Evolutionary conservation across 2,888 invertebrate species (phyloP).

Genomic region (Catocala nupta): DNA sequence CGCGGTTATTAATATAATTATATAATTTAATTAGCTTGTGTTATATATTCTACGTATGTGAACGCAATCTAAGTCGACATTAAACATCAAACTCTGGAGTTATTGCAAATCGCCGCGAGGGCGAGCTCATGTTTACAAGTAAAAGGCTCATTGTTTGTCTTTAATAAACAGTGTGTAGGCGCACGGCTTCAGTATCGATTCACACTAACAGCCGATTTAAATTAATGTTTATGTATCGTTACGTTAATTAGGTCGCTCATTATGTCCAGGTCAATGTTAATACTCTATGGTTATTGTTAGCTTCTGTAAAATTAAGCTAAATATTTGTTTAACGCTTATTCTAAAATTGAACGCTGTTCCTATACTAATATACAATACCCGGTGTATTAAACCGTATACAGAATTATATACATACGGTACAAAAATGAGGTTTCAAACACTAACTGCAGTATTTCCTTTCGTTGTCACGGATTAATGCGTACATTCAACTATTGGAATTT

Average conservation of each 20-base stretch:
- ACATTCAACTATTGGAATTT: too few species aligned
- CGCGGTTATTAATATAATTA: too few species aligned
- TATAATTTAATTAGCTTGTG: too few species aligned
- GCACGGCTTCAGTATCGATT: conserved; percentile 59
- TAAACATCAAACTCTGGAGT: conserved; percentile 66
- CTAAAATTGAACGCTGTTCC: too few species aligned
- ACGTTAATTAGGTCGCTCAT: conserved; percentile 45
- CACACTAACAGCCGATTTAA: conserved; percentile 45
- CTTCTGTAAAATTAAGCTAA: not conserved
- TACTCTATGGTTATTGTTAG: not conserved
- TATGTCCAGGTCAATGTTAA: conserved; percentile 18
- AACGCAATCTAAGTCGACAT: conserved; percentile 51
- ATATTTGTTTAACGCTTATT: too few species aligned
- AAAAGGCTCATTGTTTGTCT: conserved; percentile 67
- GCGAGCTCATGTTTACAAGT: conserved; percentile 67
- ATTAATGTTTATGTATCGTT: conserved; percentile 50
- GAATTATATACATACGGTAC: too few species aligned
- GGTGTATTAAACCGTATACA: too few species aligned
- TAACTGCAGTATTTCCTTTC: too few species aligned
- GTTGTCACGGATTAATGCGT: too few species aligned
- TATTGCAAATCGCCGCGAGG: conserved; percentile 66
- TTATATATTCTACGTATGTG: not conserved
- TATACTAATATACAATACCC: too few species aligned
- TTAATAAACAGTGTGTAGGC: conserved; percentile 68
- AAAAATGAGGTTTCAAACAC: too few species aligned